Evolutionary conservation across 2,888 invertebrate species (phyloP).

Genomic region (Phymatocera aterrima): DNA sequence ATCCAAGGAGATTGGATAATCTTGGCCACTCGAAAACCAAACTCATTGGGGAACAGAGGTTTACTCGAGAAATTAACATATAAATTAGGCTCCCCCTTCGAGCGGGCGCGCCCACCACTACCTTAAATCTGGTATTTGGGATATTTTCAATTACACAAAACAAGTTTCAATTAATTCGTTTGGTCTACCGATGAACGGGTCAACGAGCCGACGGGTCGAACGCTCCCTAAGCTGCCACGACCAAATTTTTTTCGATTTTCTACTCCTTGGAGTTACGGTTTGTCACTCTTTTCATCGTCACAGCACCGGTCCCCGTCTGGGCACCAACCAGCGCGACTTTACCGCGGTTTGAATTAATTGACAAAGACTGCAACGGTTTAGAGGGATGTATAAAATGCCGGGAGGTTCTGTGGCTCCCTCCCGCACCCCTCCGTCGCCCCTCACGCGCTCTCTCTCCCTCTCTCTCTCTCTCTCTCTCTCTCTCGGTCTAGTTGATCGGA

Average conservation of each 20-base stretch:
- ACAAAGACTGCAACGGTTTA: slow-evolving; percentile 62
- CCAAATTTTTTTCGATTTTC: background rate
- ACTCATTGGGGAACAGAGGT: slow-evolving; percentile 28
- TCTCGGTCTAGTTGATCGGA: slow-evolving; percentile 71
- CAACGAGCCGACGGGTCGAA: too few species aligned
- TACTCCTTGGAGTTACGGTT: background rate
- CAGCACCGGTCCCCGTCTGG: background rate
- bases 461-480: slow-evolving; percentile 52
- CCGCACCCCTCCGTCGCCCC: too few species aligned
- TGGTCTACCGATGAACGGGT: slow-evolving; percentile 12
- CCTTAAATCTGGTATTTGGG: slow-evolving; percentile 17
- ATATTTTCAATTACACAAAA: slow-evolving; percentile 35
- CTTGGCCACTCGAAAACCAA: slow-evolving; percentile 32
- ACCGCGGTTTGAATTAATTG: slow-evolving; percentile 73
- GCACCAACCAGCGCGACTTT: background rate
- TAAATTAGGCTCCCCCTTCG: slow-evolving; percentile 35
- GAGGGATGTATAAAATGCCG: slow-evolving; percentile 23
- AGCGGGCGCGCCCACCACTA: background rate
- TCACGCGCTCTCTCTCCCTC: background rate
- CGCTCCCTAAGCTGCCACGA: background rate
- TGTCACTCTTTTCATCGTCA: too few species aligned
- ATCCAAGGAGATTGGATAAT: slow-evolving; percentile 26
- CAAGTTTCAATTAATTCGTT: slow-evolving; percentile 31
- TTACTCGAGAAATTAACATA: slow-evolving; percentile 31
- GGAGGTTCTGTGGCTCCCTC: background rate